Evolutionary conservation across 1,140 invertebrate species (phyloP).

Genomic region (Steinernema khuongi): DNA sequence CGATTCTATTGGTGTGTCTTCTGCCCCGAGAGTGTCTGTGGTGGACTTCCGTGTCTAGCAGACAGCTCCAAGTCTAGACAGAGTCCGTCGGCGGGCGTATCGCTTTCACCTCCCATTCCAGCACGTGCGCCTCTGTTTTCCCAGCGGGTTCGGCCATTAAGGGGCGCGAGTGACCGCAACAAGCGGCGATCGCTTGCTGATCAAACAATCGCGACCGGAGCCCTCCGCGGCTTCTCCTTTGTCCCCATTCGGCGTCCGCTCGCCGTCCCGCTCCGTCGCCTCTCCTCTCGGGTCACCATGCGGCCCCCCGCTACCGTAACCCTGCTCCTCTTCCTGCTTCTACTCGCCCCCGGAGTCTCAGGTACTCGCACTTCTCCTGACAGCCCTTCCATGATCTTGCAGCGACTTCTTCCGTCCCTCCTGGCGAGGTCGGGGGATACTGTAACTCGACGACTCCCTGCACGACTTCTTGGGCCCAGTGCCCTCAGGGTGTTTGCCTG

Average conservation of each 20-base stretch:
- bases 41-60: too few relatives aligned
- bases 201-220: not conserved
- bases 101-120: too few relatives aligned
- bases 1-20: too few relatives aligned
- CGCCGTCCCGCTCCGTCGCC: not conserved
- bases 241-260: not conserved
- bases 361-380: not conserved
- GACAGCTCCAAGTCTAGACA: too few relatives aligned
- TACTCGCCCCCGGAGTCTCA: not conserved
- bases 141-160: too few relatives aligned
- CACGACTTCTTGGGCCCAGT: conserved; percentile 17
- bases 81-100: too few relatives aligned
- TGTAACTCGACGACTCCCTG: conserved; percentile 16
- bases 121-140: too few relatives aligned
- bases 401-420: not conserved
- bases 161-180: not conserved
- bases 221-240: too few relatives aligned
- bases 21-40: too few relatives aligned
- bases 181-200: conserved; percentile 5
- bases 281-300: not conserved
- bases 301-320: not conserved
- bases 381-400: not conserved
- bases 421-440: conserved; percentile 21
- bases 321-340: not conserved
- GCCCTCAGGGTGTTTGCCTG: conserved; percentile 31